A percentile compares a stretch with the other conserved stretches of the same genome.
phyloP scores from a whole-genome alignment of 2,888 invertebrate species.

The Chalcis sispes region DNA sequence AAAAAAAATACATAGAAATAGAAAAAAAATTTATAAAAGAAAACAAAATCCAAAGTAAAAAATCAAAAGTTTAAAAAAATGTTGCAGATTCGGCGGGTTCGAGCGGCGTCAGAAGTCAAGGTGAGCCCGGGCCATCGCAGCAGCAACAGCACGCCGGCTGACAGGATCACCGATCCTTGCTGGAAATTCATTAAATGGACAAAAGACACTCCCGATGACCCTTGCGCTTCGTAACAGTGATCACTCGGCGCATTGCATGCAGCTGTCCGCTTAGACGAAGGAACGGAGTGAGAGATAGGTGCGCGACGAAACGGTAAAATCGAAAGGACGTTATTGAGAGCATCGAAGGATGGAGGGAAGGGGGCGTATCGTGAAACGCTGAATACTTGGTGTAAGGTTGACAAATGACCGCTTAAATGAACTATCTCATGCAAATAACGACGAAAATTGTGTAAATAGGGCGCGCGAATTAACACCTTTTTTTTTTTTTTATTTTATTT shows the following conservation, averaged over 20 bases:
- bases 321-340: too few species aligned
- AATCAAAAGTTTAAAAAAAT: conserved; percentile 12
- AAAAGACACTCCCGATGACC: too few species aligned
- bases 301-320: not conserved
- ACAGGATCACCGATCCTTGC: conserved; percentile 50
- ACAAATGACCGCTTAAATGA: too few species aligned
- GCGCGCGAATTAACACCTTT: too few species aligned
- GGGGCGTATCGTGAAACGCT: not conserved
- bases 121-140: conserved; percentile 41
- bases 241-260: not conserved
- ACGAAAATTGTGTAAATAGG: too few species aligned
- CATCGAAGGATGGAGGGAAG: not conserved
- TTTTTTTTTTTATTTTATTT: too few species aligned
- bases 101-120: conserved; percentile 61
- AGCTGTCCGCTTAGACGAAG: not conserved
- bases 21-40: too few species aligned
- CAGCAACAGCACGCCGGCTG: conserved; percentile 65
- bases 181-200: conserved; percentile 36
- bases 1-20: not conserved
- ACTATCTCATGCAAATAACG: too few species aligned
- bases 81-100: conserved; percentile 65
- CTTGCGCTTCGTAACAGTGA: too few species aligned
- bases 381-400: too few species aligned
- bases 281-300: not conserved
- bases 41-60: too few species aligned